Conservation (phyloP, 2,113 vertebrate genomes). For the Motacilla tschutschensis region DNA sequence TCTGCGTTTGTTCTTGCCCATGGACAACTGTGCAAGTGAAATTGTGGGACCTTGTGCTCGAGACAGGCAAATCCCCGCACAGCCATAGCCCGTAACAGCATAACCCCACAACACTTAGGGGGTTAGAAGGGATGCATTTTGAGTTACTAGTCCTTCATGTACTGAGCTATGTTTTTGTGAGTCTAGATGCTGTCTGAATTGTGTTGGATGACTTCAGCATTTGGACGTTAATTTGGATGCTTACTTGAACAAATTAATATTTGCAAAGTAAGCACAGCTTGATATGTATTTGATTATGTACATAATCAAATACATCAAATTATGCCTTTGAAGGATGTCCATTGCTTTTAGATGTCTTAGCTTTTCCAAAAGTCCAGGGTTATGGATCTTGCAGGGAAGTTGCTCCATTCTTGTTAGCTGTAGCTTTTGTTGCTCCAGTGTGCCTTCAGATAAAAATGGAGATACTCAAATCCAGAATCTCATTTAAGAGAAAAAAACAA, state of each 20-base stretch:
- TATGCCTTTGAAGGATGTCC: background rate
- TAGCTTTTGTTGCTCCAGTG: background rate
- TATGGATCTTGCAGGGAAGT: background rate
- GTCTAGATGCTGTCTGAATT: background rate
- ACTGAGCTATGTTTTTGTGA: background rate
- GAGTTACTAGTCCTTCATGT: background rate
- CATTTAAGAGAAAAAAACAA: background rate
- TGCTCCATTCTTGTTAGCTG: background rate
- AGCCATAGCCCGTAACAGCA: background rate
- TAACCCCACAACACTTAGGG: rapidly evolving
- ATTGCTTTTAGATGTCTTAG: background rate
- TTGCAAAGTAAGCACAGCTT: background rate
- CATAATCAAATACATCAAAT: no score
- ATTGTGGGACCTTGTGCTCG: rapidly evolving
- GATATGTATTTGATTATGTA: background rate
- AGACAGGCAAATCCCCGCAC: rapidly evolving
- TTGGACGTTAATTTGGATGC: background rate
- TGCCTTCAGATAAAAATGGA: background rate
- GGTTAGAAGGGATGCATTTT: rapidly evolving
- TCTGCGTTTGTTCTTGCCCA: rapidly evolving
- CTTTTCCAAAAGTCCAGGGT: background rate
- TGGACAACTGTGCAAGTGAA: rapidly evolving
- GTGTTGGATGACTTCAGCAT: background rate
- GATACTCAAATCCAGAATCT: background rate
- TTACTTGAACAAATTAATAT: background rate